These are phyloP conservation scores for Echinometra lucunter DNA, from an alignment of 53 echinoderm and acorn worm species.

Conservation along the genomic window DNA sequence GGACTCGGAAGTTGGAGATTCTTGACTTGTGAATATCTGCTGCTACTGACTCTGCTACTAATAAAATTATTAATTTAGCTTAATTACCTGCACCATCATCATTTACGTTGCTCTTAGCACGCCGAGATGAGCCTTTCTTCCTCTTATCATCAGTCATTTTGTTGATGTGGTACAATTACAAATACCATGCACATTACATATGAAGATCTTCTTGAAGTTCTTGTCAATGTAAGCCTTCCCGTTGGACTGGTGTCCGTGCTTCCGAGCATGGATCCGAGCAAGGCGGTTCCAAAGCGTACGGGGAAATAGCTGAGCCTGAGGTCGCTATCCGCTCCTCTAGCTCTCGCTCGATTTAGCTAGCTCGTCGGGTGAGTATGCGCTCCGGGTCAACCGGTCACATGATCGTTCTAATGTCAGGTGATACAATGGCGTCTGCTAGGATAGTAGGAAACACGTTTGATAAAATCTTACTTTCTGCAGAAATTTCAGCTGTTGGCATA, in stretches of 20 bases:
- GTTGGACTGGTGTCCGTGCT: no score
- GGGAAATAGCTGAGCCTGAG: no score
- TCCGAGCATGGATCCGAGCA: no score
- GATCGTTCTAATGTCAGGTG: neutral
- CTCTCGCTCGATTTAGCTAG: neutral
- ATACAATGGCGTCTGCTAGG: slow-evolving; percentile 7
- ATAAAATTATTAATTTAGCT: neutral
- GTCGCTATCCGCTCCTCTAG: neutral
- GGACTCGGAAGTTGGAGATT: no score
- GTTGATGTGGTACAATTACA: neutral
- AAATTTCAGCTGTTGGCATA: neutral
- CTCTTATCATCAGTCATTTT: neutral
- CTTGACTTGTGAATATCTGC: no score
- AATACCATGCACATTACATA: neutral
- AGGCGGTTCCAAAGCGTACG: no score
- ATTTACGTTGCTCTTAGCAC: neutral
- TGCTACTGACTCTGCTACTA: no score
- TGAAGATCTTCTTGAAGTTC: no score
- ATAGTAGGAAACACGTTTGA: no score
- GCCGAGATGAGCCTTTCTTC: slow-evolving; percentile 33
- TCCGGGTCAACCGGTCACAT: neutral
- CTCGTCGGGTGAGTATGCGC: neutral
- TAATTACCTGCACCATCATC: neutral
- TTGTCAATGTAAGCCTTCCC: no score
- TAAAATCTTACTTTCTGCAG: neutral